phyloP scores from a whole-genome alignment of 2,113 vertebrate genomes.

The Zapornia atra region DNA sequence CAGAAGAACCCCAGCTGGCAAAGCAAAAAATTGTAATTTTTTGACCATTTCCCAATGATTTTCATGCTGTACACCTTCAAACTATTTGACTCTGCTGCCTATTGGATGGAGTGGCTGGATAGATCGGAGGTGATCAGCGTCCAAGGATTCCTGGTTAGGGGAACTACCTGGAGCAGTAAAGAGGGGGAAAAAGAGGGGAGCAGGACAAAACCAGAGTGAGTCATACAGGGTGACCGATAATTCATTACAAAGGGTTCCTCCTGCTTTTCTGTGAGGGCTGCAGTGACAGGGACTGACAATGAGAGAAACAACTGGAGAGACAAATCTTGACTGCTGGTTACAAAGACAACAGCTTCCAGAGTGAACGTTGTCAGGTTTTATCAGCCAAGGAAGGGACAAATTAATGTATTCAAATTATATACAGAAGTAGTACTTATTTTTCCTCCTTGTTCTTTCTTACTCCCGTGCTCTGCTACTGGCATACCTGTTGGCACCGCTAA shows the following conservation, averaged over 20 bases:
- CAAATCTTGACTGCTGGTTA: not conserved
- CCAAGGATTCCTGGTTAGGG: not conserved
- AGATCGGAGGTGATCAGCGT: not conserved
- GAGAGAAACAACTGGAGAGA: not conserved
- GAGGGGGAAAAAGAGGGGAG: not conserved
- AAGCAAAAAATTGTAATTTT: not conserved
- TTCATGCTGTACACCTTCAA: not conserved
- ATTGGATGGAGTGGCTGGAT: not conserved
- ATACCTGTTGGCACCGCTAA: not conserved
- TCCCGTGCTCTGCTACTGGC: not conserved
- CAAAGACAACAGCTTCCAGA: not conserved
- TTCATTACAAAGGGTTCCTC: not conserved
- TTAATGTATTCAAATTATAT: not conserved
- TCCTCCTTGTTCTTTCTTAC: not conserved
- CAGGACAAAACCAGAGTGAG: not conserved
- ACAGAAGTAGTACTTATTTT: not conserved
- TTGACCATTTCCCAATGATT: not conserved
- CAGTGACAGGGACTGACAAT: accelerated
- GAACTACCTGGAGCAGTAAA: not conserved
- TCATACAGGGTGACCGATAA: not conserved
- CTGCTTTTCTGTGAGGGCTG: not conserved
- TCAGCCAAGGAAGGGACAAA: not conserved
- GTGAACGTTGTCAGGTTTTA: not conserved
- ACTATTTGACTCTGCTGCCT: not conserved
- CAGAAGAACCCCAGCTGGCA: not conserved